Evolutionary conservation across 2,888 invertebrate species (phyloP).

Genomic region (Artemia sinica): DNA sequence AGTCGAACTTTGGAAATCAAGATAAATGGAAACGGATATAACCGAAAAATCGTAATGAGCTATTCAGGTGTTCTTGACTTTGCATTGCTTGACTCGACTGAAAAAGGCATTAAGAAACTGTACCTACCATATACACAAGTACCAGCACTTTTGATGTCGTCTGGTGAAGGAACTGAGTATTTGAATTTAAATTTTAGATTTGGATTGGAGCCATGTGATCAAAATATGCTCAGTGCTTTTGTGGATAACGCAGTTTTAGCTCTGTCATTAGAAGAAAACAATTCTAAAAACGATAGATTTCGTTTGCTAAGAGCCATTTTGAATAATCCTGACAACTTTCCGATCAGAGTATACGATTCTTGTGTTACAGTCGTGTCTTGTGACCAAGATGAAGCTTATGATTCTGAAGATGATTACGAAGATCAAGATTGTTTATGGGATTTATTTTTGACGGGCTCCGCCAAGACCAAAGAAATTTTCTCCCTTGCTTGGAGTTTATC

Average conservation of each 20-base stretch:
- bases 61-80: conserved; percentile 4
- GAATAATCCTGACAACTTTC: conserved; percentile 12
- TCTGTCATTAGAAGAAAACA: background rate
- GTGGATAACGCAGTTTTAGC: conserved; percentile 9
- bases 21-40: background rate
- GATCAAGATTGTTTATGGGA: too few relatives aligned
- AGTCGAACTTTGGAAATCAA: background rate
- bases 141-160: background rate
- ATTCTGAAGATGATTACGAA: too few relatives aligned
- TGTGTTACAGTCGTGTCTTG: too few relatives aligned
- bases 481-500: too few relatives aligned
- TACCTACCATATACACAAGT: background rate
- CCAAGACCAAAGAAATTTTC: too few relatives aligned
- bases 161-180: background rate
- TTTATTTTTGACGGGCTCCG: too few relatives aligned
- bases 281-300: background rate
- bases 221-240: background rate
- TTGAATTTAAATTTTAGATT: conserved; percentile 8
- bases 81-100: conserved; percentile 11
- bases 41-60: background rate
- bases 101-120: background rate
- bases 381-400: too few relatives aligned
- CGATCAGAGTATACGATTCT: background rate
- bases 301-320: conserved; percentile 7
- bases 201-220: background rate